phyloP scores from a whole-genome alignment of 2,113 vertebrate genomes.

The Plectropomus leopardus region DNA sequence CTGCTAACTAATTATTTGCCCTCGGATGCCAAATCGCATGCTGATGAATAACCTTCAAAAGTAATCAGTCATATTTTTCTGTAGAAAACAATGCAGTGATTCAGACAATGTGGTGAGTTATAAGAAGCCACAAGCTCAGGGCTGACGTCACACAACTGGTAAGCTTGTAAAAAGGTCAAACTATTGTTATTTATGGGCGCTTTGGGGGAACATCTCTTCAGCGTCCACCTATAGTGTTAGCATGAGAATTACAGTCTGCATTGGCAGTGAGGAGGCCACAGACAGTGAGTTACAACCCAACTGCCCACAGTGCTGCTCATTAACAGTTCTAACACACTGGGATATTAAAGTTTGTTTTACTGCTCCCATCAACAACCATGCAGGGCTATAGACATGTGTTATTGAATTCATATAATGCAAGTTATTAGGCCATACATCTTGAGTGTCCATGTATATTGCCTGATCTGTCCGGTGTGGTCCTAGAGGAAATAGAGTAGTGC shows the following conservation, averaged over 20 bases:
- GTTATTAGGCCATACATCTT: conserved; percentile 76
- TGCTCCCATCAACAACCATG: conserved; percentile 67
- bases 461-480: conserved; percentile 62
- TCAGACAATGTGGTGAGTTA: conserved; percentile 37
- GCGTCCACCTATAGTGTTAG: conserved; percentile 29
- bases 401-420: conserved; percentile 81
- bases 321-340: conserved; percentile 73
- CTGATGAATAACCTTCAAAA: conserved; percentile 60
- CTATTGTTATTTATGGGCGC: conserved; percentile 48
- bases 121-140: conserved; percentile 27
- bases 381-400: conserved; percentile 63
- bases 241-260: conserved; percentile 55
- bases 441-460: conserved; percentile 67
- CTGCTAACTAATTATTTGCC: conserved; percentile 55
- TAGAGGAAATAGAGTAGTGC: conserved; percentile 67
- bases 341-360: conserved; percentile 83
- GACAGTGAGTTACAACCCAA: conserved; percentile 69
- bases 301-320: conserved; percentile 59
- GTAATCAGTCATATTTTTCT: conserved; percentile 24
- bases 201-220: conserved; percentile 23
- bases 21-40: conserved; percentile 42
- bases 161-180: conserved; percentile 48
- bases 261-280: conserved; percentile 30
- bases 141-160: conserved; percentile 53
- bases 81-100: conserved; percentile 34